Evolutionary conservation across 1,140 invertebrate species (phyloP), one percentile per base, ranked within the genome.

Genomic region (Drosophila orena): DNA sequence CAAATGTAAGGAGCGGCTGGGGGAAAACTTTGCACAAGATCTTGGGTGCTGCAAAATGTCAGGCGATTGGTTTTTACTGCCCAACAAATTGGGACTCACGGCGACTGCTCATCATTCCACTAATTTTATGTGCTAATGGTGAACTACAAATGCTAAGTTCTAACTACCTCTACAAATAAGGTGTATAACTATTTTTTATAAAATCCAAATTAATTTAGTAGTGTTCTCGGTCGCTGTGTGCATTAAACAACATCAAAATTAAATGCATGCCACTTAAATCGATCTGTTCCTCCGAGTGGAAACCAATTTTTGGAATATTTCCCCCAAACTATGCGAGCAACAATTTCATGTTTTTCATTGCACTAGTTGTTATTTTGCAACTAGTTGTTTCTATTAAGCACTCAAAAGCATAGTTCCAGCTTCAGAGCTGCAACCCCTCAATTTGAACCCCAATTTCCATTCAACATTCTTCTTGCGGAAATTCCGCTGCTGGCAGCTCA

Each of bases 31-130:
- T 62, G 3, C 43, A 40, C 27, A n/a, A 17, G 30, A 56, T 10
- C 40, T 56, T 17, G 43, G 22, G 20, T 20, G 27, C 35, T 20
- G 15, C 11, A n/a, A 12, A 22, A 38, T 37, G 56, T 5, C 15
- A 38, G 56, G 30, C 70, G 44, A 81, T 88, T 76, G 78, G 66
- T 66, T 74, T 77, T 69, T 54, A 52, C 22, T 65, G 44, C 35
- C 24, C 43, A 40, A 20, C 34, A 12, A 64, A 64, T 27, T 17
- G n/a, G 17, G 10, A 34, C 10, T 15, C 30, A 5, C 12, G 14
- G 12, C 11, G 30, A 30, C 30, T 30, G 30, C 30, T 30, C 30
- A 30, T 30, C 30, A 30, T 30, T 30, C 8, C 30, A 2, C 30
- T 10, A 30, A 30, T 30, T 30, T 30, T 8, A 10, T 30, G 30